These are phyloP conservation scores for Oscheius myriophilus DNA, from an alignment of 2,888 invertebrate species.

Conservation along the genomic window DNA sequence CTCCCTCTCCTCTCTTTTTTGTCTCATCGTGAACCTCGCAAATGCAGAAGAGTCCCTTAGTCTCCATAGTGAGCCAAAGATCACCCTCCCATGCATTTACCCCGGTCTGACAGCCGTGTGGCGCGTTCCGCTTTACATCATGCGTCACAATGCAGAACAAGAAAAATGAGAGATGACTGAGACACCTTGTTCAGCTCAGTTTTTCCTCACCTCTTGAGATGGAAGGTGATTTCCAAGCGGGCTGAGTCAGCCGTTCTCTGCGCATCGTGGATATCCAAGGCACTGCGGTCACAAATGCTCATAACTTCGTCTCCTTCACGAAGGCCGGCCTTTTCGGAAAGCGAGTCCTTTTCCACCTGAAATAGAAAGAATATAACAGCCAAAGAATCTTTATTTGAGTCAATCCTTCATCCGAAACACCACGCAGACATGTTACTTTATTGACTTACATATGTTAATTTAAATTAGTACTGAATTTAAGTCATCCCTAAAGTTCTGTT, in stretches of 20 bases:
- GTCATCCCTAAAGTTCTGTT: too few relatives aligned
- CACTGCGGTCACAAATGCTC: constrained; percentile 29
- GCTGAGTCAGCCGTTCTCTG: constrained; percentile 41
- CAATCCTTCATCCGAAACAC: too few relatives aligned
- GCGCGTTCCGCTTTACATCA: constrained; percentile 22
- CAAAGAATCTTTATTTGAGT: too few relatives aligned
- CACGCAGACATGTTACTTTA: too few relatives aligned
- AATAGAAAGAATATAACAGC: constrained; percentile 13
- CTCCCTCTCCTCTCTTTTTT: too few relatives aligned
- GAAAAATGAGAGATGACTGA: constrained; percentile 11
- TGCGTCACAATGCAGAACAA: constrained; percentile 14
- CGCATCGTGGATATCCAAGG: constrained; percentile 39
- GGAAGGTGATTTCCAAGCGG: constrained; percentile 44
- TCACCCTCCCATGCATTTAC: not conserved
- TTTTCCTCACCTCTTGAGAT: constrained; percentile 38
- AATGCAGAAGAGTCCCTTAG: too few relatives aligned
- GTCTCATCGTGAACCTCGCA: too few relatives aligned
- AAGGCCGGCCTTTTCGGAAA: constrained; percentile 64
- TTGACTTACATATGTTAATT: too few relatives aligned
- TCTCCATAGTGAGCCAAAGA: not conserved
- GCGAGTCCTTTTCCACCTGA: constrained; percentile 57
- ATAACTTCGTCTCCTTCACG: constrained; percentile 41
- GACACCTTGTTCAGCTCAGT: not conserved
- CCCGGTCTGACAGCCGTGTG: constrained; percentile 7
- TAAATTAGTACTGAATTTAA: too few relatives aligned